These are phyloP conservation scores for Samia ricini DNA, from an alignment of 1,140 invertebrate genomes.

Conservation along the genomic window DNA sequence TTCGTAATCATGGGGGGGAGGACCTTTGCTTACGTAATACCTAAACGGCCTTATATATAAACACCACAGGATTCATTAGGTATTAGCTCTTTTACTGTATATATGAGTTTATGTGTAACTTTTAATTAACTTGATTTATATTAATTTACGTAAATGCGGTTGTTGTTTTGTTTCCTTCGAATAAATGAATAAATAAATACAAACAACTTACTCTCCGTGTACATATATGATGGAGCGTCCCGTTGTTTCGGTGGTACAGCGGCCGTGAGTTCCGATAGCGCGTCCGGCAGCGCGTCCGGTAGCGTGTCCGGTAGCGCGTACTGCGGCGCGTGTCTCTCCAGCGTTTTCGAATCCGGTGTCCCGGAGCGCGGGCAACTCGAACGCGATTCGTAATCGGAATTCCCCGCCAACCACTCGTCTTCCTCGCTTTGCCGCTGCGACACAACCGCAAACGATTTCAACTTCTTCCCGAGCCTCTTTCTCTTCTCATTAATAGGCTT, in stretches of 20 bases:
- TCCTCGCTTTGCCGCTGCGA: slow-evolving; percentile 49
- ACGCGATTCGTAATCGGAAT: slow-evolving; percentile 59
- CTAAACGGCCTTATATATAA: no score
- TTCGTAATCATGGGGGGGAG: no score
- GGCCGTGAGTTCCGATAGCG: not conserved
- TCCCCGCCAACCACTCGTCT: slow-evolving; percentile 46
- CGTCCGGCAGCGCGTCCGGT: not conserved
- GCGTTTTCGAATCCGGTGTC: slow-evolving; percentile 55
- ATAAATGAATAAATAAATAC: not conserved
- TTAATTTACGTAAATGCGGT: no score
- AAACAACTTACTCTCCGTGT: slow-evolving; percentile 45
- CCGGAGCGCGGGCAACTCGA: slow-evolving; percentile 61
- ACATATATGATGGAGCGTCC: slow-evolving; percentile 26
- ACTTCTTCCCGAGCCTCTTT: slow-evolving; percentile 33
- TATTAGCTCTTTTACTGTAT: no score
- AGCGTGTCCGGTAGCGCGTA: slow-evolving; percentile 2
- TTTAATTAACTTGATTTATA: no score
- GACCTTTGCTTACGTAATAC: no score
- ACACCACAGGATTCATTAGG: no score
- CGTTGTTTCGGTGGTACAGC: not conserved
- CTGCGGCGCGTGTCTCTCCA: not conserved
- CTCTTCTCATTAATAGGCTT: slow-evolving; percentile 34
- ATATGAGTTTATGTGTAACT: no score
- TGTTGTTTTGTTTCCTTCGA: no score
- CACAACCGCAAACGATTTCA: slow-evolving; percentile 34